Evolutionary conservation across 2,113 vertebrate genomes (phyloP).

Genomic region (Dipodomys stephensi): DNA sequence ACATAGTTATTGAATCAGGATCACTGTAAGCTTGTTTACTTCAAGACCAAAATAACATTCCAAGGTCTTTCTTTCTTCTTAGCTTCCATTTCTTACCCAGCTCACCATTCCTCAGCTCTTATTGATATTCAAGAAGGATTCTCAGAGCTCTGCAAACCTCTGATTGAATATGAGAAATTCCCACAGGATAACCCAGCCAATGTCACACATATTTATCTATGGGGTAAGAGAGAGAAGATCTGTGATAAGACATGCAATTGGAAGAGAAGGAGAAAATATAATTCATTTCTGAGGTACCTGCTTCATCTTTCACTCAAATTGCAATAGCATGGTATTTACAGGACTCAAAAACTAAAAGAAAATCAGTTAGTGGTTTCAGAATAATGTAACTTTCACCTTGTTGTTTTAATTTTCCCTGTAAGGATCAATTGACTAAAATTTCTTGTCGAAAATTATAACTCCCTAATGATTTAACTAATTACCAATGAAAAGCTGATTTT

Average conservation of each 20-base stretch:
- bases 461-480: conserved; percentile 75
- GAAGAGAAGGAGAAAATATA: background rate
- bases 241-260: conserved; percentile 56
- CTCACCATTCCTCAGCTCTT: background rate
- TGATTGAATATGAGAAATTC: conserved; percentile 73
- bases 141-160: conserved; percentile 63
- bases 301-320: conserved; percentile 44
- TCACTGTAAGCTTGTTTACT: conserved; percentile 34
- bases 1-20: background rate
- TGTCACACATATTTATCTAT: conserved; percentile 71
- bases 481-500: conserved; percentile 75
- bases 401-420: conserved; percentile 66
- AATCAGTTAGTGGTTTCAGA: background rate
- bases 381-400: conserved; percentile 23
- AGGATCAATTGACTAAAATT: conserved; percentile 53
- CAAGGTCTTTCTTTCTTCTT: conserved; percentile 13
- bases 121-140: conserved; percentile 63
- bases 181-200: conserved; percentile 54
- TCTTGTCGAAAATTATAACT: conserved; percentile 57
- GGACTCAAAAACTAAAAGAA: background rate
- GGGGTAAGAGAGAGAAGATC: conserved; percentile 47
- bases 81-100: background rate
- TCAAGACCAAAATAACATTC: conserved; percentile 40
- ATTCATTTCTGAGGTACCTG: conserved; percentile 35
- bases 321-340: conserved; percentile 12